Conservation (phyloP, 2,797 vertebrate species). For the Nannoperca australis region DNA sequence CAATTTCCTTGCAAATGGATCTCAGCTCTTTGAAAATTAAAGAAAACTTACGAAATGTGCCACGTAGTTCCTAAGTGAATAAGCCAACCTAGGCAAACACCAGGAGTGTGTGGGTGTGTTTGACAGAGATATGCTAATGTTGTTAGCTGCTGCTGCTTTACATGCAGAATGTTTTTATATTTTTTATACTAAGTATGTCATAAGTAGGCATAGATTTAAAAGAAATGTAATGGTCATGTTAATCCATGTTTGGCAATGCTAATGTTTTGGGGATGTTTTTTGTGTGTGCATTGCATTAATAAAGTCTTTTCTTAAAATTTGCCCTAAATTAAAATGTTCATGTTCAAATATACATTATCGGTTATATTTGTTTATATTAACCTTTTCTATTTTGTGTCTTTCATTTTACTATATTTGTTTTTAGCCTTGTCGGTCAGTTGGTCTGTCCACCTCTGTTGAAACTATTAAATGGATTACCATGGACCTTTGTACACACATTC, state of each 20-base stretch:
- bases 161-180: not conserved
- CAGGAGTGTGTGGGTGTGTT: slow-evolving; percentile 3
- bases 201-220: not conserved
- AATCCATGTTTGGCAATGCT: not conserved
- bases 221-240: not conserved
- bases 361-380: not conserved
- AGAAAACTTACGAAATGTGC: not conserved
- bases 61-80: slow-evolving; percentile 11
- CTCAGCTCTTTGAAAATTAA: slow-evolving; percentile 31
- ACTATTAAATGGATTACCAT: not conserved
- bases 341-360: not conserved
- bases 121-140: not conserved
- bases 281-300: not conserved
- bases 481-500: not conserved
- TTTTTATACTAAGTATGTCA: not conserved
- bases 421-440: not conserved
- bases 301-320: not conserved
- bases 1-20: slow-evolving; percentile 37
- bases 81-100: not conserved
- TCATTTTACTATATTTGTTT: not conserved
- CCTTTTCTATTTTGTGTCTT: not conserved
- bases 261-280: not conserved
- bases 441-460: not conserved
- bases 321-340: not conserved
- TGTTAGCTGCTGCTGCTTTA: not conserved